Percentiles rank a stretch among this genome's conserved stretches.
phyloP scores from a whole-genome alignment of 2,797 vertebrate genomes.

The Artibeus jamaicensis region DNA sequence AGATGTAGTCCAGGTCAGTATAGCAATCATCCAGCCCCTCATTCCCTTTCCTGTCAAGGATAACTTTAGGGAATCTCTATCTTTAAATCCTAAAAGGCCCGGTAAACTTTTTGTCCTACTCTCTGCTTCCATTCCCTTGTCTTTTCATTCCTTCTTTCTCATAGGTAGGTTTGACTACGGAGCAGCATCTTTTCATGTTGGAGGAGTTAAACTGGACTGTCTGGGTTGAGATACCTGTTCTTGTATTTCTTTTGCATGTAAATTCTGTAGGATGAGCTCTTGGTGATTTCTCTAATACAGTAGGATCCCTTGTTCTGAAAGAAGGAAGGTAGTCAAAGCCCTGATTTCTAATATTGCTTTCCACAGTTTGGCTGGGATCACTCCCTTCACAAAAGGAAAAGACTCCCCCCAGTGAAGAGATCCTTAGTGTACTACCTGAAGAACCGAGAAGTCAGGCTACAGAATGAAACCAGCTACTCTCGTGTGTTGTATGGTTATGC shows the following conservation, averaged over 20 bases:
- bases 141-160: not conserved
- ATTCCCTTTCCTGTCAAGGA: not conserved
- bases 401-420: constrained; percentile 88
- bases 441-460: constrained; percentile 92
- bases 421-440: constrained; percentile 95
- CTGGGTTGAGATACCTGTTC: not conserved
- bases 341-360: constrained; percentile 68
- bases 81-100: not conserved
- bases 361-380: constrained; percentile 84
- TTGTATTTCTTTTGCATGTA: not conserved
- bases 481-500: constrained; percentile 91
- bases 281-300: not conserved
- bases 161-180: not conserved
- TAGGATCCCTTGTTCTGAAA: not conserved
- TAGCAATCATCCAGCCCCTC: not conserved
- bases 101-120: not conserved
- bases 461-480: constrained; percentile 89
- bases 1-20: constrained; percentile 16
- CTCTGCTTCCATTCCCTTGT: not conserved
- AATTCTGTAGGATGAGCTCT: not conserved
- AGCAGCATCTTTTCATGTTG: not conserved
- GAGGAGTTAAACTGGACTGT: constrained; percentile 34
- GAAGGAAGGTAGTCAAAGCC: not conserved
- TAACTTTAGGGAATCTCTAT: not conserved
- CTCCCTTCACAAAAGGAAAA: constrained; percentile 85